A percentile compares a stretch with the other conserved stretches of the same genome.
Evolutionary conservation across 2,888 invertebrate genomes (phyloP).

Genomic region (Hyles lineata): DNA sequence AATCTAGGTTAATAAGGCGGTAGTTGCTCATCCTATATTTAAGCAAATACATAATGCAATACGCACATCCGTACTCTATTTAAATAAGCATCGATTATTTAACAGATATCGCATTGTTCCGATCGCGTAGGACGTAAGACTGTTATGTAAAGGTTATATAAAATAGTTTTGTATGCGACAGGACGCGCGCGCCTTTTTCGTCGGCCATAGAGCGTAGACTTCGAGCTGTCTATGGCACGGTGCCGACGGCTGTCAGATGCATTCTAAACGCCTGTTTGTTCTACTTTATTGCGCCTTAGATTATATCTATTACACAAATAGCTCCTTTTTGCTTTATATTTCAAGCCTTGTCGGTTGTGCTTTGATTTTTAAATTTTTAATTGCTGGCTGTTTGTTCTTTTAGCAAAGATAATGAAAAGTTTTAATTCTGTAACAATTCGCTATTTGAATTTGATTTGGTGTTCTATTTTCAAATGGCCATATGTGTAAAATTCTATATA

Average conservation of each 20-base stretch:
- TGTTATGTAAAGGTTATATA: constrained; percentile 23
- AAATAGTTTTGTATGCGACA: constrained; percentile 23
- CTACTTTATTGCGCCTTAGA: constrained; percentile 8
- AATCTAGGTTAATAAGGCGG: not conserved
- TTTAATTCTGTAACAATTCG: no score
- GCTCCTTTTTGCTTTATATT: not conserved
- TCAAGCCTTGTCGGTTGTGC: not conserved
- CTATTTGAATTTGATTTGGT: no score
- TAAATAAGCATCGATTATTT: constrained; percentile 22
- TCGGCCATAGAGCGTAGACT: constrained; percentile 16
- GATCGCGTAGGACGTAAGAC: constrained; percentile 9
- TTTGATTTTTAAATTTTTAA: not conserved
- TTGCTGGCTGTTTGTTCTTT: not conserved
- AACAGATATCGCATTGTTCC: constrained; percentile 13
- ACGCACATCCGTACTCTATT: not conserved
- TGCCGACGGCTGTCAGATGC: constrained; percentile 10
- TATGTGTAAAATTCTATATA: not conserved
- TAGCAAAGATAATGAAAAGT: not conserved
- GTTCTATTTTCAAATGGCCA: not conserved
- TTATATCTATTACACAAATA: constrained; percentile 14
- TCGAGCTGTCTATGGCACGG: constrained; percentile 12
- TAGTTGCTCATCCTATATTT: not conserved
- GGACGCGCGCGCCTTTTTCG: constrained; percentile 24
- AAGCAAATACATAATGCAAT: not conserved
- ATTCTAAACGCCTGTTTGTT: constrained; percentile 24